These are phyloP conservation scores for Taeniopygia guttata DNA, from an alignment of 2,797 vertebrate genomes.

Conservation along the genomic window DNA sequence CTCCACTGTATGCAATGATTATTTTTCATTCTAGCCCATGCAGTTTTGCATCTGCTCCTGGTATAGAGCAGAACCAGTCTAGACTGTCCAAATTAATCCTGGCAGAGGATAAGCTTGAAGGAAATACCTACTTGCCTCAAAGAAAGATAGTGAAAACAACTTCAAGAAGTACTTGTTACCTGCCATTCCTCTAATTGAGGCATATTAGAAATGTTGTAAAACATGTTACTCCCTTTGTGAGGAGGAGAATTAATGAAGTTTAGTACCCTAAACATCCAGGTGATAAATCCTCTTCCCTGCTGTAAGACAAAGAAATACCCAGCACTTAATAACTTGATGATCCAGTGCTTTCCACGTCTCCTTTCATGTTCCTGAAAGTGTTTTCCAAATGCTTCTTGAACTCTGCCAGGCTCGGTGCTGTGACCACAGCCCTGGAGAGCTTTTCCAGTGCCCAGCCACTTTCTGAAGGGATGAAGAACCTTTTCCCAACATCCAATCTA, in stretches of 20 bases:
- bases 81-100: neutral
- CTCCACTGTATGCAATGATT: neutral
- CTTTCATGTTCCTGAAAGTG: neutral
- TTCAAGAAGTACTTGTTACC: neutral
- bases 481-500: neutral
- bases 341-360: neutral
- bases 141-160: neutral
- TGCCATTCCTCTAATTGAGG: neutral
- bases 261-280: neutral
- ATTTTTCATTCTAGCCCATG: neutral
- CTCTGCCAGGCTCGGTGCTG: neutral
- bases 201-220: neutral
- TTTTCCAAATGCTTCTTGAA: neutral
- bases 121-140: neutral
- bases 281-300: neutral
- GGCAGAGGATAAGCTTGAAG: neutral
- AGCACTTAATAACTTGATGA: neutral
- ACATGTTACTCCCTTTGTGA: neutral
- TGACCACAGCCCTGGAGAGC: neutral
- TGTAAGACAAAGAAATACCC: neutral
- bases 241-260: neutral
- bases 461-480: neutral
- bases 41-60: neutral
- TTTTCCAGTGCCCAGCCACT: too few relatives aligned
- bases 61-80: neutral